Conservation (phyloP, 2,797 vertebrate genomes). For the Phataginus tricuspis region DNA sequence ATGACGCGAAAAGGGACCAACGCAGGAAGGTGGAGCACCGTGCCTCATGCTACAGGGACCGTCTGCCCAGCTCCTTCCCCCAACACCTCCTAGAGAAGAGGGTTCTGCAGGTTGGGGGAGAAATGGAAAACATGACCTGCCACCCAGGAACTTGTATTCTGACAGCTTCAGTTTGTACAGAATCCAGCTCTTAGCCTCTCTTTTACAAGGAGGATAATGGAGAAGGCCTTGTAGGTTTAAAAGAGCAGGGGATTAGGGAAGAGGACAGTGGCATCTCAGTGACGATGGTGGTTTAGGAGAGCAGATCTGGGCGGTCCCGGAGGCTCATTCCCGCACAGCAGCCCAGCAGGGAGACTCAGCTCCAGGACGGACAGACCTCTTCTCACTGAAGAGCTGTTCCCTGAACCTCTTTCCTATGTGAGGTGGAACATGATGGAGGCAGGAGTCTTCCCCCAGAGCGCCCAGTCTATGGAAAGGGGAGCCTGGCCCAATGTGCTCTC, state of each 20-base stretch:
- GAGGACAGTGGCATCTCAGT: neutral
- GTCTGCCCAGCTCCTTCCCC: neutral
- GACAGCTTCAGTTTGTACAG: neutral
- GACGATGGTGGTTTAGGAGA: neutral
- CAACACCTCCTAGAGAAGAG: fast-evolving
- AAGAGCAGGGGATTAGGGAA: neutral
- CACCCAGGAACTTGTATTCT: neutral
- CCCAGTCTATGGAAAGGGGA: too few relatives aligned
- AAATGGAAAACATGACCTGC: neutral
- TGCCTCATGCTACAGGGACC: fast-evolving
- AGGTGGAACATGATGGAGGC: fast-evolving
- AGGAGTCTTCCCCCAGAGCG: neutral
- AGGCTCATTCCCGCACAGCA: neutral
- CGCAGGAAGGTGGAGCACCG: fast-evolving
- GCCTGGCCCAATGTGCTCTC: fast-evolving
- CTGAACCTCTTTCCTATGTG: neutral
- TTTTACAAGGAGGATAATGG: neutral
- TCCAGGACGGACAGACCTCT: neutral
- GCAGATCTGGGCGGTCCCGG: neutral
- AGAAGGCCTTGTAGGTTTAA: neutral
- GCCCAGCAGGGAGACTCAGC: neutral
- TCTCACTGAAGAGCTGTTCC: neutral
- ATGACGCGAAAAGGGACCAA: neutral
- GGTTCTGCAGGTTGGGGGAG: neutral
- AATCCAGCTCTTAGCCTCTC: neutral